Evolutionary conservation across 53 echinoderm and acorn worm genomes (phyloP).

Genomic region (Crossaster papposus): DNA sequence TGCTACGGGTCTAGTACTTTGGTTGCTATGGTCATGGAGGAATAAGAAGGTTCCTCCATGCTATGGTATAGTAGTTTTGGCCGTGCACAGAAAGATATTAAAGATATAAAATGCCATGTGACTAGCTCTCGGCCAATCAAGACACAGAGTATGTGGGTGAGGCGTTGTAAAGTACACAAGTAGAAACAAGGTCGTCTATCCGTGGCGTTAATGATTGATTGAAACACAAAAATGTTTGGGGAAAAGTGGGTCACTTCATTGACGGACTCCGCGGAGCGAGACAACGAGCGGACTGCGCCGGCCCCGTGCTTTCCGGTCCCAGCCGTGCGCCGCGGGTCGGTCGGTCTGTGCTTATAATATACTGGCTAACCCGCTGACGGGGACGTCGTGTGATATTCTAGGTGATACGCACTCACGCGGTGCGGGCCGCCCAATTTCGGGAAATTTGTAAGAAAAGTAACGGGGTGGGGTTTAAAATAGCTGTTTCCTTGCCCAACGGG

Average conservation of each 20-base stretch:
- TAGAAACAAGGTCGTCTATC: too few relatives aligned
- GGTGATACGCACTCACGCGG: not conserved
- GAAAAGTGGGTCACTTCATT: not conserved
- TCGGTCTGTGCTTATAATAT: slow-evolving; percentile 13
- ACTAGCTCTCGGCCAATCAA: too few relatives aligned
- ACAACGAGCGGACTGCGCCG: not conserved
- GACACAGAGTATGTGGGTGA: too few relatives aligned
- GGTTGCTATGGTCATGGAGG: too few relatives aligned
- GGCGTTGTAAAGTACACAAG: too few relatives aligned
- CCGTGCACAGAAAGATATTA: too few relatives aligned
- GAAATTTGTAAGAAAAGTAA: slow-evolving; percentile 19
- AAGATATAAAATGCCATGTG: too few relatives aligned
- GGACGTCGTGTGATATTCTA: slow-evolving; percentile 32
- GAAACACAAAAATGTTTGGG: not conserved
- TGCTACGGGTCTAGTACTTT: too few relatives aligned
- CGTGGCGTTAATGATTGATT: too few relatives aligned
- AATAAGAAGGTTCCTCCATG: too few relatives aligned
- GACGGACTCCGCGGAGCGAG: too few relatives aligned
- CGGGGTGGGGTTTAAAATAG: slow-evolving; percentile 32
- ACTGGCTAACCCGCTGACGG: not conserved
- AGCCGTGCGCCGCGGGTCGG: not conserved
- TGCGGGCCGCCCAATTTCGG: slow-evolving; percentile 9
- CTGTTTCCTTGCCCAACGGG: not conserved
- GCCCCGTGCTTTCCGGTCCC: not conserved
- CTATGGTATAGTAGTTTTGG: too few relatives aligned